Base-by-base conservation (phyloP, 2,113 vertebrate genomes). In the Gobio gobio region DNA sequence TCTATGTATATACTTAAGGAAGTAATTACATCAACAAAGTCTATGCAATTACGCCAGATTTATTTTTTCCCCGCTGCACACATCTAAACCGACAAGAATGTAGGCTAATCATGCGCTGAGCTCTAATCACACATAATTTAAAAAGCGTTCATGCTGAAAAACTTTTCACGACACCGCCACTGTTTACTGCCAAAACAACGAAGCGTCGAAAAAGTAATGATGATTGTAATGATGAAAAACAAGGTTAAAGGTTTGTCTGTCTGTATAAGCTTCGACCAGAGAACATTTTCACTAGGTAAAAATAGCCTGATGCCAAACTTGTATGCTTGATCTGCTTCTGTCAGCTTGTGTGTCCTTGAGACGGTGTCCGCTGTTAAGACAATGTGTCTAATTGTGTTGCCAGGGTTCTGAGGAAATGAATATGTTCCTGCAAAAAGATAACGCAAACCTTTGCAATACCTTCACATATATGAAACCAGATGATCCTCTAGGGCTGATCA, bases 11-110 rank as follows among this genome's bases (percentile, higher is more conserved):
- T 86, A 91, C 91, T 91, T 89, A 86, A 86, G 87, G 85, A 91
- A 87, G 88, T 94, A 93, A 94, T 94, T 91, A 92, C 90, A 93
- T 94, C 92, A 94, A 93, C 94, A 94, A 85, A 86, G 86, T 89
- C 86, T 85, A 87, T 87, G 86, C 89, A 94, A 94, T 93, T 90
- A 93, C 88, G 90, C 90, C 84, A 88, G 87, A 91, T 93, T 94
- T 94, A 93, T 94, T 94, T 93, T 91, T 93, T 7, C 0, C 93
- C 89, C 92, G 90, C 78, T 83, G 76, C 87, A 91, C 87, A 86
- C 89, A 88, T 81, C 82, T 77, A 88, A 86, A 86, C 72, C 76
- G 89, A 88, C 87, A 86, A 83, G 83, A 86, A 90, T 56, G 88
- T 81, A 40, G 40, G 40, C 40, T 6, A 89, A 82, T 89, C 86